Base-by-base conservation (phyloP, 2,888 invertebrate genomes). In the Agrochola circellaris region DNA sequence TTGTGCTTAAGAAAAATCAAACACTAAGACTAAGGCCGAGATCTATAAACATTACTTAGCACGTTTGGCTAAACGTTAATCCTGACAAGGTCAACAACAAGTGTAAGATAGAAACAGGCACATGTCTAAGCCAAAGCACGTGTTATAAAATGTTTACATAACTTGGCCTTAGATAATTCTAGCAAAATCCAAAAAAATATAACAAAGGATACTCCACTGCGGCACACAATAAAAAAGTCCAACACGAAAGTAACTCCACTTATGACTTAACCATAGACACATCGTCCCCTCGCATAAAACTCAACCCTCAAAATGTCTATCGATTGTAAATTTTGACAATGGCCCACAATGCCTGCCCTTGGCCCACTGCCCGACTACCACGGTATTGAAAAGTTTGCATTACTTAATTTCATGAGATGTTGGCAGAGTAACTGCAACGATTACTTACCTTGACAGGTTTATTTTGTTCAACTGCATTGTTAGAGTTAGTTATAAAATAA, bases 281-380 rank as follows among this genome's bases (percentile, higher is more conserved):
- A 67, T 34, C 1, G 20, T 45, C 4, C 61, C 58, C 45, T 38
- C 54, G 58, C 66, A 62, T 65, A 45, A 75, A 75, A 67, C 13
- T 51, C 69, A 73, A 72, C 77, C 77, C 75, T 66, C 48, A 64
- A 61, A 69, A 74, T 70, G 51, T 20, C 11, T 82, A 84, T 87
- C 77, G 88, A 89, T 85, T 89, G 60, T 81, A 72, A 81, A 79
- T 89, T 89, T 89, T 83, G 88, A 85, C 76, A 85, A 79, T 87
- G 83, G 84, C 77, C 81, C 77, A 76, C 77, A 73, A 54, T 34
- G 13, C 66, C 48, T 48, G 82, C 75, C 89, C 89, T 88, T 89
- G 89, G 81, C 89, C 89, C 66, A 89, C 80, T 89, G 81, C n/a
- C 85, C 88, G 77, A 69, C 67, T 61, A 11, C 51, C 60, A 56